Percentiles rank a stretch among this genome's conserved stretches.
phyloP scores from a whole-genome alignment of 2,888 invertebrate genomes.

The Serrognathus titanus region DNA sequence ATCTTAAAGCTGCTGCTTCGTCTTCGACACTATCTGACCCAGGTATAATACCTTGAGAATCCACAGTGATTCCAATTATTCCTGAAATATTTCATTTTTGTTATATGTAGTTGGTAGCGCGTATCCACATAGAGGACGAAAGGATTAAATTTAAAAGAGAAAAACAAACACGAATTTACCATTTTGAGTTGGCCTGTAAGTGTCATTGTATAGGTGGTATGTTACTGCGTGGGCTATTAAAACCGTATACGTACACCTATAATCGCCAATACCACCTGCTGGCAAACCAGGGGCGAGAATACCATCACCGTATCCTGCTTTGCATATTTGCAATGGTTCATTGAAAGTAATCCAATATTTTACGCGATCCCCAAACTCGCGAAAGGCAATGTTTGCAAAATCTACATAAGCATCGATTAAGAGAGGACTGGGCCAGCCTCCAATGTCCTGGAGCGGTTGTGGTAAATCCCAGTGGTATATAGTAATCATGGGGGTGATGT shows the following conservation, averaged over 20 bases:
- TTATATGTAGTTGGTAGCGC: too few relatives aligned
- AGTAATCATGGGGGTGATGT: constrained; percentile 56
- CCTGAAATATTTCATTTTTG: constrained; percentile 48
- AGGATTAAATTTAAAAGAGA: background rate
- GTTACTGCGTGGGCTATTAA: constrained; percentile 63
- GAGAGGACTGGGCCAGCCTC: constrained; percentile 52
- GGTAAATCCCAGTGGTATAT: constrained; percentile 57
- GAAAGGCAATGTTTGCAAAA: constrained; percentile 51
- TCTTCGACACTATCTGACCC: constrained; percentile 49
- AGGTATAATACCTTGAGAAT: constrained; percentile 53
- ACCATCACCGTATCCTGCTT: constrained; percentile 35
- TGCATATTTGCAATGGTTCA: constrained; percentile 45
- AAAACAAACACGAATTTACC: constrained; percentile 40
- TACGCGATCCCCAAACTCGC: constrained; percentile 35
- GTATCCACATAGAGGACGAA: too few relatives aligned
- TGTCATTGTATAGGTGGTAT: constrained; percentile 59
- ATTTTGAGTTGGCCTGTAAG: constrained; percentile 54
- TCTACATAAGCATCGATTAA: constrained; percentile 55
- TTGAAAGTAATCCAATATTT: constrained; percentile 55
- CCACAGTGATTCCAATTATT: constrained; percentile 54
- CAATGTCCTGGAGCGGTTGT: constrained; percentile 46
- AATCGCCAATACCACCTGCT: constrained; percentile 55
- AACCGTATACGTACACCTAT: constrained; percentile 61
- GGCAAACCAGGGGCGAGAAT: constrained; percentile 40
- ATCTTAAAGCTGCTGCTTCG: constrained; percentile 50